Percentiles rank a stretch among this genome's conserved stretches.
Conservation (phyloP, 2,113 vertebrate species). For the Scortum barcoo region DNA sequence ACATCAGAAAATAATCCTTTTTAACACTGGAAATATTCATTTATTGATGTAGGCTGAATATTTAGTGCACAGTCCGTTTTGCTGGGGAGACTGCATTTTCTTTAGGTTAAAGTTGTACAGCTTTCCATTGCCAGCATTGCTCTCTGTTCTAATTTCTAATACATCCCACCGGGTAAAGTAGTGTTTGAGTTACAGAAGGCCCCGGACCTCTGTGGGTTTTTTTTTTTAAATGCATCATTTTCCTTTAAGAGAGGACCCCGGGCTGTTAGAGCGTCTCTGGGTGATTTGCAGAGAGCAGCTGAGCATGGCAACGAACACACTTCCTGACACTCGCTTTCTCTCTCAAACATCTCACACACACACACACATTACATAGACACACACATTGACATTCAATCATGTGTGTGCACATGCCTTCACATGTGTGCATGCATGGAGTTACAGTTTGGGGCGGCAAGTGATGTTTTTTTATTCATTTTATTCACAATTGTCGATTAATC, state of each 20-base stretch:
- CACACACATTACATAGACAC: conserved; percentile 22
- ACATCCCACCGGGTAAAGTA: conserved; percentile 58
- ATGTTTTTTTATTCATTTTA: neutral
- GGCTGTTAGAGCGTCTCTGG: conserved; percentile 69
- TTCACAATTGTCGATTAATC: neutral
- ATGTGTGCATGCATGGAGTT: neutral
- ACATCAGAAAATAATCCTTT: neutral
- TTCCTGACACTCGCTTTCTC: conserved; percentile 21
- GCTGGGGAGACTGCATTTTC: neutral
- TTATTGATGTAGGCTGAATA: conserved; percentile 5
- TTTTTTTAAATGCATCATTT: conserved; percentile 68
- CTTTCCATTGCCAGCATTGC: conserved; percentile 5
- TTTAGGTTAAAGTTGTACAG: conserved; percentile 10
- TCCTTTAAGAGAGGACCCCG: conserved; percentile 70
- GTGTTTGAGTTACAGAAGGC: conserved; percentile 71
- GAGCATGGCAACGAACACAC: conserved; percentile 67
- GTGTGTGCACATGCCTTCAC: conserved; percentile 29
- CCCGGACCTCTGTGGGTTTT: conserved; percentile 58
- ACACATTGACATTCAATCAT: conserved; percentile 24
- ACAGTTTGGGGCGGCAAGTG: neutral
- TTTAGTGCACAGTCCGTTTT: neutral
- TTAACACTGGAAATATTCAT: neutral
- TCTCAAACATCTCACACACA: neutral
- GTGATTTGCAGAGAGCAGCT: conserved; percentile 76
- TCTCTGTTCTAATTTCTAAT: conserved; percentile 53